phyloP scores from a whole-genome alignment of 2,888 invertebrate genomes.

The Iselma pallidipennis region DNA sequence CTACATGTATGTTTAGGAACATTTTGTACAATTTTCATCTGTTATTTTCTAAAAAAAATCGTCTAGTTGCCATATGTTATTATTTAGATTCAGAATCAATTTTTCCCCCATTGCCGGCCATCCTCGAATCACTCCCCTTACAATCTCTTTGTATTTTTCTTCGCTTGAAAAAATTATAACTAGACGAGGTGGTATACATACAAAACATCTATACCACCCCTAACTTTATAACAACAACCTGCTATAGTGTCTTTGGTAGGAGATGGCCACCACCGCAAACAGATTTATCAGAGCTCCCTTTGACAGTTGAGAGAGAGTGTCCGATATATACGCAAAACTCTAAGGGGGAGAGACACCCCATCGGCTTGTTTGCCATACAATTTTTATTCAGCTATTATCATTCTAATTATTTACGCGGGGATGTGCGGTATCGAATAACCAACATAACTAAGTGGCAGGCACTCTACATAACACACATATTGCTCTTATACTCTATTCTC shows the following conservation, averaged over 20 bases:
- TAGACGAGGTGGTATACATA: conserved; percentile 11
- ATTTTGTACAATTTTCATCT: too few relatives aligned
- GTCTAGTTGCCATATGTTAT: conserved; percentile 33
- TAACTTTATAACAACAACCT: conserved; percentile 41
- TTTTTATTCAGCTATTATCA: conserved; percentile 57
- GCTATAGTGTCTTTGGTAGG: conserved; percentile 45
- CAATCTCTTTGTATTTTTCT: conserved; percentile 14
- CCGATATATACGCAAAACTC: conserved; percentile 41
- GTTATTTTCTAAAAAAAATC: background rate
- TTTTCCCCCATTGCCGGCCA: conserved; percentile 31
- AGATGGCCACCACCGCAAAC: conserved; percentile 54
- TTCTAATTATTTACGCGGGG: conserved; percentile 56
- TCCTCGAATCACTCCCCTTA: conserved; percentile 37
- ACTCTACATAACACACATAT: conserved; percentile 33
- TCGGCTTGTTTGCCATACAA: conserved; percentile 53
- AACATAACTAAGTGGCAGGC: conserved; percentile 56
- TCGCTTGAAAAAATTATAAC: conserved; percentile 14
- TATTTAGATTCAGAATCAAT: conserved; percentile 14
- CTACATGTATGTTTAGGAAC: too few relatives aligned
- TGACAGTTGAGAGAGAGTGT: conserved; percentile 52
- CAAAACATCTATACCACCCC: conserved; percentile 25
- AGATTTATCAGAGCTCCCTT: conserved; percentile 55
- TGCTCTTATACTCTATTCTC: conserved; percentile 24
- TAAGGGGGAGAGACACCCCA: conserved; percentile 45
- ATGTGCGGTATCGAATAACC: conserved; percentile 52